Evolutionary conservation across 2,888 invertebrate species (phyloP).

Genomic region (Germaria angustata): DNA sequence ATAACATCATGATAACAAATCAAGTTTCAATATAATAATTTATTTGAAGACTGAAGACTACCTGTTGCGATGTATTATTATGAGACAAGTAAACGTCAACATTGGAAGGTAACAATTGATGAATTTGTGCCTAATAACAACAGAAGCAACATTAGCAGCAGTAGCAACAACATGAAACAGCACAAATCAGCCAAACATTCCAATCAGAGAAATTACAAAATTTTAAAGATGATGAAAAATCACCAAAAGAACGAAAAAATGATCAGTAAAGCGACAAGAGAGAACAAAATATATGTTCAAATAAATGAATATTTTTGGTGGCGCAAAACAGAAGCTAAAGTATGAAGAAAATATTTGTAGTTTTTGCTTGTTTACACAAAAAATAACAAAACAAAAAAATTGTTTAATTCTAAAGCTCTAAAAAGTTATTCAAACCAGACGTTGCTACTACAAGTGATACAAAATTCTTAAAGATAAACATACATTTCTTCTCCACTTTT

Average conservation of each 20-base stretch:
- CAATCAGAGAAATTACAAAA: slow-evolving; percentile 58
- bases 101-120: slow-evolving; percentile 62
- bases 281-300: slow-evolving; percentile 42
- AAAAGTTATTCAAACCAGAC: slow-evolving; percentile 17
- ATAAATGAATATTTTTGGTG: slow-evolving; percentile 65
- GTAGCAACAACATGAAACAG: slow-evolving; percentile 8
- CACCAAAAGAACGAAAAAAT: slow-evolving; percentile 24
- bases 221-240: slow-evolving; percentile 43
- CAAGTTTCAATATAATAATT: slow-evolving; percentile 64
- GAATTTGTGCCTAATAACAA: slow-evolving; percentile 46
- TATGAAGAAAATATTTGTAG: slow-evolving; percentile 54
- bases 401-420: background rate
- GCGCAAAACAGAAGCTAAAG: slow-evolving; percentile 65
- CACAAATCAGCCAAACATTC: slow-evolving; percentile 50
- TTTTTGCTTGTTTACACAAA: slow-evolving; percentile 26
- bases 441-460: slow-evolving; percentile 59
- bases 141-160: slow-evolving; percentile 15
- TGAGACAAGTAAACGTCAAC: slow-evolving; percentile 79
- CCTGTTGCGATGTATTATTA: slow-evolving; percentile 80
- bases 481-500: slow-evolving; percentile 33
- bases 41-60: slow-evolving; percentile 68
- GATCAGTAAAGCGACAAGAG: background rate
- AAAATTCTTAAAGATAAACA: slow-evolving; percentile 65
- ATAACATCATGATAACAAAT: slow-evolving; percentile 60
- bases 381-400: background rate